Base-by-base conservation (phyloP, 1,140 invertebrate genomes). In the Drosophila ficusphila region DNA sequence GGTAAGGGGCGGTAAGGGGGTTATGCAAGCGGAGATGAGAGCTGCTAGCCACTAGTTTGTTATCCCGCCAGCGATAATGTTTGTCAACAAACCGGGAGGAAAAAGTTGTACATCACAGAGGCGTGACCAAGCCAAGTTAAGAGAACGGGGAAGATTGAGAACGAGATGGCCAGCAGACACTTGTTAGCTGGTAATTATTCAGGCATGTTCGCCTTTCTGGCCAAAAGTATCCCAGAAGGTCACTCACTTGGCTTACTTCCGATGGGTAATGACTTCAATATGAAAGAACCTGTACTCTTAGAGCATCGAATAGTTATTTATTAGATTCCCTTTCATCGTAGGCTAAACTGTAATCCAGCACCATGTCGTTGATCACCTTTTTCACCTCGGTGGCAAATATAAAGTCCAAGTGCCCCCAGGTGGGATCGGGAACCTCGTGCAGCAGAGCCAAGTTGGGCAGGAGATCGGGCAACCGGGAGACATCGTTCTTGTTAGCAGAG, bases 381-480 rank as follows among this genome's bases (percentile, higher is more conserved):
- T 92, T 92, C 7, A 92, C 92, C 60, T 93, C 86, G 8, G 82
- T 91, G 0, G 92, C 93, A 75, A 92, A 93, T 23, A 94, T 60
- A 71, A 93, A 94, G 82, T 94, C 94, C 36, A 94, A 51, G 51
- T 94, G 94, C 38, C 93, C 93, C 79, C 93, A 94, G 0, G 76
- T 67, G 11, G 86, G 48, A 29, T 90, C 72, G 0, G 90, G 81
- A 0, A 94, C 85, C 51, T 91, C 82, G 33, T 92, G 89, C 2
- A 90, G 74, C 9, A 90, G 76, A 1, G 92, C 65, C 11, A 90
- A 56, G 39, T 93, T 92, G 0, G 81, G 72, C 11, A 95, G 64
- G 19, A 90, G 65, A 0, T 72, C 76, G 14, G 89, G 90, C 12
- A 94, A 62, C 3, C 69, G 72, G 0, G 83, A 70, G 0, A 93